Base-by-base conservation (phyloP, 1,140 invertebrate species). In the Papilio dardanus region DNA sequence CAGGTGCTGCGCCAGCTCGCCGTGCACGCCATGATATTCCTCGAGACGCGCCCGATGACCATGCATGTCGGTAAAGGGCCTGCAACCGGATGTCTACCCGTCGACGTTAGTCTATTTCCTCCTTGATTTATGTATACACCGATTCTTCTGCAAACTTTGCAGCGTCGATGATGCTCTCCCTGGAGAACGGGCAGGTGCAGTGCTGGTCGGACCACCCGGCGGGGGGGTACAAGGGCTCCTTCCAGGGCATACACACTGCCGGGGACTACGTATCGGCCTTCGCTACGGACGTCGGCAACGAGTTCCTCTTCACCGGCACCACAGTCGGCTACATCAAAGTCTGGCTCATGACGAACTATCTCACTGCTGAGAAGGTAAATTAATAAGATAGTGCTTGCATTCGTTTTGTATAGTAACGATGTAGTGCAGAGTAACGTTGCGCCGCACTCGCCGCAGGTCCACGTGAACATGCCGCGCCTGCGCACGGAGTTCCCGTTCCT, bases 121-220 rank as follows among this genome's bases (percentile, higher is more conserved):
- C 42, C 6, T 19, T n/a, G 3, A 46, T 46, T 0, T 33, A n/a
- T 35, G 65, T 37, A 37, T 68, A 21, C n/a, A n/a, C n/a, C n/a
- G n/a, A n/a, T n/a, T n/a, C n/a, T n/a, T n/a, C n/a, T n/a, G n/a
- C n/a, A 74, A 40, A 35, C 71, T 8, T 65, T 76, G 19, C 79
- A 89, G 94, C 95, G n/a, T 96, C 95, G 19, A 83, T 97, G 4
- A 83, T 96, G 62, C 91, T 96, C 0, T 93, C 95, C 0, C 81
- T 97, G 54, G 95, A 96, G 83, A 96, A 96, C 62, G 96, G 96
- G 0, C 84, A 93, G 12, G 92, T 96, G 62, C 96, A 97, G 91
- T 93, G 95, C 1, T 97, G 96, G 95, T 96, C 96, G 10, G 96
- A 96, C 86, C 95, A 96, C 83, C 91, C 95, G n/a, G 92, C 89